A percentile compares a stretch with the other conserved stretches of the same genome.
Evolutionary conservation across 2,797 vertebrate species (phyloP).

Genomic region (Sebastes flavidus): DNA sequence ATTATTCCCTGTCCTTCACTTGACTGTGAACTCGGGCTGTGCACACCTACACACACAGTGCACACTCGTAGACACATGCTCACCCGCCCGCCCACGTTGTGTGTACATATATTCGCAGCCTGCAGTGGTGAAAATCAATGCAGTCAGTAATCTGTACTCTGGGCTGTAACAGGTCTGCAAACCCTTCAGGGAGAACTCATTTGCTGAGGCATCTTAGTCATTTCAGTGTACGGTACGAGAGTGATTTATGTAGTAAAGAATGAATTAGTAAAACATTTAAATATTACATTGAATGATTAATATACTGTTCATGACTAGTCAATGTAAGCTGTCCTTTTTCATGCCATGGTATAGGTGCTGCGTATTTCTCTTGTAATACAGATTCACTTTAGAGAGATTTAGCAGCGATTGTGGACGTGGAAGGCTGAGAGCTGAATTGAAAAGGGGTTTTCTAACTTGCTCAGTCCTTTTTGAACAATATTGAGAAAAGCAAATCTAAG

Average conservation of each 20-base stretch:
- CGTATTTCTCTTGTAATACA: background rate
- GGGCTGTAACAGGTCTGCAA: background rate
- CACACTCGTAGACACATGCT: background rate
- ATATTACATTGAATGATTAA: background rate
- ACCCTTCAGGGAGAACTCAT: constrained; percentile 21
- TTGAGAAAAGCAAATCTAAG: background rate
- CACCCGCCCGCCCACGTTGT: background rate
- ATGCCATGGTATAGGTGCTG: background rate
- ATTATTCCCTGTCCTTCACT: constrained; percentile 25
- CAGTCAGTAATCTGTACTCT: constrained; percentile 19
- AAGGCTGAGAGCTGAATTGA: too few relatives aligned
- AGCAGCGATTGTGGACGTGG: background rate
- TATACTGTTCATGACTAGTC: background rate
- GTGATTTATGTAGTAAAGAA: background rate
- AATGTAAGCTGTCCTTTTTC: background rate
- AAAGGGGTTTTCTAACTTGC: background rate
- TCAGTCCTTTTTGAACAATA: background rate
- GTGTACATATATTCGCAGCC: constrained; percentile 8
- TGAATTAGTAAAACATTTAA: background rate
- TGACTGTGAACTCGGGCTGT: constrained; percentile 8
- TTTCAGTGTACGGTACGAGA: background rate
- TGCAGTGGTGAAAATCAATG: constrained; percentile 40
- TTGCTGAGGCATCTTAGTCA: constrained; percentile 14
- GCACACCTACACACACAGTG: constrained; percentile 9
- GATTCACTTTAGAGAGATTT: background rate